Evolutionary conservation across 2,888 invertebrate species (phyloP).

Genomic region (Microchrysa polita): DNA sequence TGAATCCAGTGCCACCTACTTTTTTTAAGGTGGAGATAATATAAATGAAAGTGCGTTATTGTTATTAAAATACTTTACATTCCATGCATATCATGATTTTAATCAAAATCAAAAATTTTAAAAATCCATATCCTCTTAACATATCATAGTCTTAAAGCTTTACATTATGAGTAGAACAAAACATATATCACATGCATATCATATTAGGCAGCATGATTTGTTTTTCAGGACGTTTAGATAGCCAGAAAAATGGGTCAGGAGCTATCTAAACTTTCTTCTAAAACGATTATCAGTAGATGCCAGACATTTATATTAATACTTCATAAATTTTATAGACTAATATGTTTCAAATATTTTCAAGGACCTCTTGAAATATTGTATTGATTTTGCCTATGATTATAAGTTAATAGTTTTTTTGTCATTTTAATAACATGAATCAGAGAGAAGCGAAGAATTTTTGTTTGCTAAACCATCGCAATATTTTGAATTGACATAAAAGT

Average conservation of each 20-base stretch:
- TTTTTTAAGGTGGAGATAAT: no score
- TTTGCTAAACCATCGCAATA: no score
- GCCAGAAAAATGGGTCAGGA: conserved; percentile 31
- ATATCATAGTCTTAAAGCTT: conserved; percentile 45
- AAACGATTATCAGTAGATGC: background rate
- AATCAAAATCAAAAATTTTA: conserved; percentile 22
- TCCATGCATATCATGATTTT: conserved; percentile 28
- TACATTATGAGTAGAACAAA: conserved; percentile 13
- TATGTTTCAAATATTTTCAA: no score
- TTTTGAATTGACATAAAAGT: no score
- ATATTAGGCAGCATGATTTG: background rate
- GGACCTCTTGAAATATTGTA: no score
- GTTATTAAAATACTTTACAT: background rate
- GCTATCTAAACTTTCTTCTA: conserved; percentile 14
- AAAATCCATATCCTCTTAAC: conserved; percentile 45
- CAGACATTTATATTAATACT: background rate
- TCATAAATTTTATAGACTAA: background rate
- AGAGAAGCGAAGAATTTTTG: no score
- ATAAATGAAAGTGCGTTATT: background rate
- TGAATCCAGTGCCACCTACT: no score
- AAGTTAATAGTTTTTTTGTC: no score
- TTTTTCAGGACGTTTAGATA: conserved; percentile 13
- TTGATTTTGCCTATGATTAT: no score
- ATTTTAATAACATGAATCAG: no score
- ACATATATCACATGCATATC: conserved; percentile 26